These are phyloP conservation scores for Antheraea mylitta DNA, from an alignment of 1,140 invertebrate species.

Conservation along the genomic window DNA sequence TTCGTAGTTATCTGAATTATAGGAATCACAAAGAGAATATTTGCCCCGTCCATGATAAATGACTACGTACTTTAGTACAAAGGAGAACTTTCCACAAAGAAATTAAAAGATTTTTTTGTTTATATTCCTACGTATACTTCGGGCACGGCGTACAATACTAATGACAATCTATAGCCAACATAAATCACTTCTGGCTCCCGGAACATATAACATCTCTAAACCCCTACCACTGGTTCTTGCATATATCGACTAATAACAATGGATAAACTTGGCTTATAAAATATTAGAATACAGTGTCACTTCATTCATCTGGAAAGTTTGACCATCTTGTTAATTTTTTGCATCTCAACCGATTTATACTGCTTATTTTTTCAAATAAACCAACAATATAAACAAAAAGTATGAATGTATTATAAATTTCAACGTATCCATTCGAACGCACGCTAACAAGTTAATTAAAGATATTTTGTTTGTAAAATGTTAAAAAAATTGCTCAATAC, in stretches of 20 bases:
- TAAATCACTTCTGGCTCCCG: constrained; percentile 12
- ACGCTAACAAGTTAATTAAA: neutral
- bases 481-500: neutral
- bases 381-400: neutral
- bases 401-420: neutral
- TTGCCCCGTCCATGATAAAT: neutral
- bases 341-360: too few relatives aligned
- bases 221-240: neutral
- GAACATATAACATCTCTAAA: neutral
- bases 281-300: too few relatives aligned
- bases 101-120: neutral
- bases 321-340: too few relatives aligned
- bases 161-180: constrained; percentile 14
- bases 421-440: neutral
- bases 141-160: constrained; percentile 6
- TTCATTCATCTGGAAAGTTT: too few relatives aligned
- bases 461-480: neutral
- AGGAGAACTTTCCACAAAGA: neutral
- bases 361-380: too few relatives aligned
- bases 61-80: neutral
- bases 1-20: too few relatives aligned
- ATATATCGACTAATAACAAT: neutral
- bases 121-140: neutral
- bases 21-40: neutral
- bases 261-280: neutral